Evolutionary conservation across 1,140 invertebrate species (phyloP).

Genomic region (Carposina sasakii): DNA sequence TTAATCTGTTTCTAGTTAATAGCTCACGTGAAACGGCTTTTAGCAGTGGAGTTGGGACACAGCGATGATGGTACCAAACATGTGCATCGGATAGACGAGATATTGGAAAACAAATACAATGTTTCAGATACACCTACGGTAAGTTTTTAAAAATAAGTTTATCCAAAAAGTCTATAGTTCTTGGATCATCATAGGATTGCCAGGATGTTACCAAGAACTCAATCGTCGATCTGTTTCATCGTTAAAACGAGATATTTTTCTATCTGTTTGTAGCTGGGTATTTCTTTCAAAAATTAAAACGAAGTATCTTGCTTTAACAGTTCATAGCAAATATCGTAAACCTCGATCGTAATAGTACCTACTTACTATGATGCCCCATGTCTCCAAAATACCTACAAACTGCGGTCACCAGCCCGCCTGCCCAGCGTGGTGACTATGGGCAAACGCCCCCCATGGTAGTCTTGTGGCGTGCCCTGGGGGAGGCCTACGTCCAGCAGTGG

Average conservation of each 20-base stretch:
- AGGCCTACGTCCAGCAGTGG: no score
- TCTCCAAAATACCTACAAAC: no score
- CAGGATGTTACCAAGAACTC: background rate
- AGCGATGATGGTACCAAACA: slow-evolving; percentile 56
- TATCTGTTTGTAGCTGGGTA: background rate
- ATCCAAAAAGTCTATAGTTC: background rate
- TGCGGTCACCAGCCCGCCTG: no score
- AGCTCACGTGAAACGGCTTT: slow-evolving; percentile 28
- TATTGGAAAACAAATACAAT: slow-evolving; percentile 43
- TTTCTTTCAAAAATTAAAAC: background rate
- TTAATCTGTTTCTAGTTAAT: slow-evolving; percentile 31
- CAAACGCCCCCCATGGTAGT: no score
- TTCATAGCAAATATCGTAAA: no score
- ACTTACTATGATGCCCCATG: no score
- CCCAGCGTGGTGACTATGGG: no score
- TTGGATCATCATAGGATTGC: background rate
- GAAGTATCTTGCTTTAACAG: background rate
- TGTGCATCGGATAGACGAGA: slow-evolving; percentile 36
- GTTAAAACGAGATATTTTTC: background rate
- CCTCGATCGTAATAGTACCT: no score
- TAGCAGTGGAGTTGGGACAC: slow-evolving; percentile 56
- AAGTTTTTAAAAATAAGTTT: slow-evolving; percentile 9
- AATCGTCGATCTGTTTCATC: background rate
- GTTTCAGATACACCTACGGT: slow-evolving; percentile 41
- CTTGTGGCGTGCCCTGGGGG: no score